Conservation (phyloP, 2,888 invertebrate species). For the Polydrusus cervinus region DNA sequence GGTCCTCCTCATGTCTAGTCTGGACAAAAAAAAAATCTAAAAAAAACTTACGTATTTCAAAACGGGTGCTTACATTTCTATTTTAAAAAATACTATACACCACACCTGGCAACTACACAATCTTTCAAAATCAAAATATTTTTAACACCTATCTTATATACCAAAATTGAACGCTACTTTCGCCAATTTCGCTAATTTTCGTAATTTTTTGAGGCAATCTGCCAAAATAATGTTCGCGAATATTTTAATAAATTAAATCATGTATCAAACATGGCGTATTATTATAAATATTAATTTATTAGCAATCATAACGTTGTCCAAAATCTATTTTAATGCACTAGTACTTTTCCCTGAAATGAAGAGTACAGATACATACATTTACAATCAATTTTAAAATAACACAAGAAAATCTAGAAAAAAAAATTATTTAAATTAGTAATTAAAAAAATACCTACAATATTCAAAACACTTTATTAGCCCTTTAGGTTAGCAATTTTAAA, state of each 20-base stretch:
- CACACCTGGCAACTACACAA: conserved; percentile 20
- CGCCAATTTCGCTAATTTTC: not conserved
- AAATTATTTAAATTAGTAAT: too few relatives aligned
- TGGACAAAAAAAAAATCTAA: not conserved
- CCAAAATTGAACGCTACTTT: conserved; percentile 8
- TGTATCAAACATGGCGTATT: not conserved
- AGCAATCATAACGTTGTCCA: too few relatives aligned
- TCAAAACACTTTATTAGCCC: too few relatives aligned
- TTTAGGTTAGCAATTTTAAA: too few relatives aligned
- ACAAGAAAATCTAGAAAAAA: too few relatives aligned
- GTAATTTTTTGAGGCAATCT: not conserved
- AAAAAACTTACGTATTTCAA: not conserved
- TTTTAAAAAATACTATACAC: conserved; percentile 4
- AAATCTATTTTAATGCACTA: too few relatives aligned
- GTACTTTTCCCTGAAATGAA: too few relatives aligned
- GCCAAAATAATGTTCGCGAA: conserved; percentile 8
- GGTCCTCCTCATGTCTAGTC: not conserved
- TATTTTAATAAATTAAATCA: conserved; percentile 1
- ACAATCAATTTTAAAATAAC: too few relatives aligned
- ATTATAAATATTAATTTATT: not conserved
- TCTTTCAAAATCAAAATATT: conserved; percentile 19
- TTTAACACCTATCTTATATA: conserved; percentile 18
- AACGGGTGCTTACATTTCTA: not conserved
- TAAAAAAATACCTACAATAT: too few relatives aligned
- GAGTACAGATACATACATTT: too few relatives aligned